A percentile compares a stretch with the other conserved stretches of the same genome.
Evolutionary conservation across 2,888 invertebrate genomes (phyloP).

Genomic region (Allophyes oxyacanthae): DNA sequence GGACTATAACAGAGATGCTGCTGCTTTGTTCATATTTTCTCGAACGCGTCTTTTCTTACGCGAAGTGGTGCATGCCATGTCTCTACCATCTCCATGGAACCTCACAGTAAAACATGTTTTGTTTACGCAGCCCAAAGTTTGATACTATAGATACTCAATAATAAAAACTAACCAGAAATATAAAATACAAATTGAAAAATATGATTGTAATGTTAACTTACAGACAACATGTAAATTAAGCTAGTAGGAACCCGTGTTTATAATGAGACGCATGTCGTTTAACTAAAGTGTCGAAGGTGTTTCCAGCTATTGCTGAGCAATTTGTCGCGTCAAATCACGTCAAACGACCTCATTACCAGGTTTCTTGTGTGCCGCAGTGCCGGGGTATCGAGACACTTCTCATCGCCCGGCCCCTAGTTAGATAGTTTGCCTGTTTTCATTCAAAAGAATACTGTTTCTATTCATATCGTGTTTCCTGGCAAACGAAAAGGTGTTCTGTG

Average conservation of each 20-base stretch:
- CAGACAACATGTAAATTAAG: slow-evolving; percentile 39
- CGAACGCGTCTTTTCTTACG: no score
- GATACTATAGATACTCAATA: no score
- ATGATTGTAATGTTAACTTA: no score
- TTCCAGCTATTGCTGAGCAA: slow-evolving; percentile 63
- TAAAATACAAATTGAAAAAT: no score
- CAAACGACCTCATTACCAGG: slow-evolving; percentile 73
- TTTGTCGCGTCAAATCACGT: slow-evolving; percentile 78
- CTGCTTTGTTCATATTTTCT: no score
- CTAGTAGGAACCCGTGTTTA: slow-evolving; percentile 23
- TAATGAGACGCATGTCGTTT: slow-evolving; percentile 37
- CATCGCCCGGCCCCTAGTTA: slow-evolving; percentile 19
- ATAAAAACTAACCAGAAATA: no score
- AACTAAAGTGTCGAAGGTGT: slow-evolving; percentile 41
- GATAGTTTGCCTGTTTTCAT: slow-evolving; percentile 23
- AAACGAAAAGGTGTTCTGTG: no score
- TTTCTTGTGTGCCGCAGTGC: slow-evolving; percentile 26
- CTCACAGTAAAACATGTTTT: no score
- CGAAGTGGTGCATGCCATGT: no score
- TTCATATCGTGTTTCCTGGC: slow-evolving; percentile 4
- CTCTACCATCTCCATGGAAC: no score
- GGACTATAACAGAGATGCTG: no score
- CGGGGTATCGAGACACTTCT: slow-evolving; percentile 20
- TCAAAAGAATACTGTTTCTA: slow-evolving; percentile 16
- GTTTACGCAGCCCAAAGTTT: no score